Conservation (phyloP, 2,888 invertebrate species). For the Nipponacmea schrenckii region DNA sequence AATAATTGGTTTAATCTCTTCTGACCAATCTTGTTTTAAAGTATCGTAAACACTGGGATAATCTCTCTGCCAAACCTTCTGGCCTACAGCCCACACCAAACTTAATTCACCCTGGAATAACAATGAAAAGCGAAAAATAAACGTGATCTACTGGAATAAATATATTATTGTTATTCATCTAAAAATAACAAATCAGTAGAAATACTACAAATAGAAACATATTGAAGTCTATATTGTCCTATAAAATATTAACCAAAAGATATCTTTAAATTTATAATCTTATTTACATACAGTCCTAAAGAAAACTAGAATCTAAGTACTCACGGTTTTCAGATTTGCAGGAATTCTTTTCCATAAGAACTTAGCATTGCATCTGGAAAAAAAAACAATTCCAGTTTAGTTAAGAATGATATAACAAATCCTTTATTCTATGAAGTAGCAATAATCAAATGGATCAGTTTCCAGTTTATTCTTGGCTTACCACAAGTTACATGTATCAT, state of each 20-base stretch:
- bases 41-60: constrained; percentile 83
- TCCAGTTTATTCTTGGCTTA: too few species aligned
- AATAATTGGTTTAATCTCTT: constrained; percentile 82
- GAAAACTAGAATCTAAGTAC: constrained; percentile 9
- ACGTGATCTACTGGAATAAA: neutral
- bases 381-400: neutral
- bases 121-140: too few species aligned
- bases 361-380: constrained; percentile 85
- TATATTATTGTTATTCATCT: neutral
- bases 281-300: neutral
- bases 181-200: too few species aligned
- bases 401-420: too few species aligned
- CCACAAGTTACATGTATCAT: too few species aligned
- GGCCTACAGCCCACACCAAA: constrained; percentile 84
- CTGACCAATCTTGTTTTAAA: constrained; percentile 82
- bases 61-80: constrained; percentile 87
- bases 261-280: too few species aligned
- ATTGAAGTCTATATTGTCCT: too few species aligned
- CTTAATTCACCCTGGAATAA: constrained; percentile 73
- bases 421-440: too few species aligned
- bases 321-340: constrained; percentile 74
- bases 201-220: too few species aligned
- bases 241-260: too few species aligned
- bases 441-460: too few species aligned
- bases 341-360: constrained; percentile 94